A percentile compares a stretch with the other conserved stretches of the same genome.
These are phyloP conservation scores for Notarius quadriscutis DNA, from an alignment of 2,113 vertebrate species.

Conservation along the genomic window DNA sequence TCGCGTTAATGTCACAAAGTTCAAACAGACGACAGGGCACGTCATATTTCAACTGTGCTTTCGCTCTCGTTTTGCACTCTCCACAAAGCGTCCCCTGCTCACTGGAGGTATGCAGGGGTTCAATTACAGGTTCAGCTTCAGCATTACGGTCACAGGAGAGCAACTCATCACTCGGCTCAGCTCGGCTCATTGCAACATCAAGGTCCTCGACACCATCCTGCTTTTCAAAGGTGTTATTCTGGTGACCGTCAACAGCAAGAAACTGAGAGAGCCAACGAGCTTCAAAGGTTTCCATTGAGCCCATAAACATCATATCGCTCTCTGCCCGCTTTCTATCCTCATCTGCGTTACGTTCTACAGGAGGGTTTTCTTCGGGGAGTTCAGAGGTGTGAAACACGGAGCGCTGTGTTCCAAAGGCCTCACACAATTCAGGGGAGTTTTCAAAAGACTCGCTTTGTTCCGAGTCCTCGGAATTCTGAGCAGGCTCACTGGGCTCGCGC, in stretches of 20 bases:
- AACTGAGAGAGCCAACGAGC: conserved; percentile 54
- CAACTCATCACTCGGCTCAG: background rate
- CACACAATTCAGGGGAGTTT: conserved; percentile 8
- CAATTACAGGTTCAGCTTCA: conserved; percentile 13
- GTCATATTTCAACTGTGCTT: background rate
- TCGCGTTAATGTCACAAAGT: conserved; percentile 53
- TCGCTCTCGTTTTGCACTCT: conserved; percentile 24
- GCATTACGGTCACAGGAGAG: background rate
- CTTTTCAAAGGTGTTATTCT: conserved; percentile 14
- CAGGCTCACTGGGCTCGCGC: background rate
- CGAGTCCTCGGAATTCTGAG: conserved; percentile 22
- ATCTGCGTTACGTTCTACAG: background rate
- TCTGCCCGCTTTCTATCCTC: conserved; percentile 7
- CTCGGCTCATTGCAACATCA: conserved; percentile 2
- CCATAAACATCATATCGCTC: conserved; percentile 47
- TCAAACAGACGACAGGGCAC: conserved; percentile 57
- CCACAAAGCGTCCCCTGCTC: conserved; percentile 28
- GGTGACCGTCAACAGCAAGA: conserved; percentile 36
- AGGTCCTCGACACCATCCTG: background rate
- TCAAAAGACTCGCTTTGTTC: conserved; percentile 36
- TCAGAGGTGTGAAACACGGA: conserved; percentile 41
- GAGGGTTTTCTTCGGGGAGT: conserved; percentile 19
- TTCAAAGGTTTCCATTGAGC: conserved; percentile 56
- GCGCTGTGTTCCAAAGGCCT: conserved; percentile 33
- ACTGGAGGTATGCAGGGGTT: background rate